Base-by-base conservation (phyloP, 2,888 invertebrate species). In the Platycheirus rosarum region DNA sequence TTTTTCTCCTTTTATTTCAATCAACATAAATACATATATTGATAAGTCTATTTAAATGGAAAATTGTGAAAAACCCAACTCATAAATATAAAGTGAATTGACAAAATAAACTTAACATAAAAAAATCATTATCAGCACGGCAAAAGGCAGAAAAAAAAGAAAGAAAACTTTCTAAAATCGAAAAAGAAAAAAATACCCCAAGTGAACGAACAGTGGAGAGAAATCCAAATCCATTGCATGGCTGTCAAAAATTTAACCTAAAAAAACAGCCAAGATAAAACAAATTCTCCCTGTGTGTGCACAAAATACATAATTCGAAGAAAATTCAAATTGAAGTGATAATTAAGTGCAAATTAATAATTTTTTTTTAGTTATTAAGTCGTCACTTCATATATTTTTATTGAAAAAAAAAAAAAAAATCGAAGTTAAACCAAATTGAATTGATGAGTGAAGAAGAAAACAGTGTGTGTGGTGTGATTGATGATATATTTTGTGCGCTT, bases 1-100 rank as follows among this genome's bases (percentile, higher is more conserved):
- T 75, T 66, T 75, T 80, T 75, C 75, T 66, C 53, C 53, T 80
- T 80, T 75, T 76, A 74, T 80, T 80, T 80, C 57, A 80, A 80
- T 53, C 75, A 65, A 53, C 2, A 73, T 37, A 18, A 49, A 79
- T 65, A 77, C 14, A 79, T 49, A 63, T 48, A 53, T 63, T 18
- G n/a, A 35, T 63, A 51, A 35, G 71, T 53, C n/a, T 49, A 6
- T n/a, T 35, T 2, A 26, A 14, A 32, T 60, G 46, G 42, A 2
- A 57, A 69, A 32, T 14, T 60, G 42, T 57, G 40, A 16, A 42
- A 60, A 29, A 44, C 18, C n/a, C 13, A 20, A 2, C n/a, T n/a
- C 23, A 32, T 8, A 32, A 7, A 32, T 32, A 8, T 32, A 6
- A 32, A 32, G 29, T 32, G 29, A 60, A 48, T 11, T 32, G n/a